Conservation (phyloP, 1,140 invertebrate species). For the Brachionus sp. region DNA sequence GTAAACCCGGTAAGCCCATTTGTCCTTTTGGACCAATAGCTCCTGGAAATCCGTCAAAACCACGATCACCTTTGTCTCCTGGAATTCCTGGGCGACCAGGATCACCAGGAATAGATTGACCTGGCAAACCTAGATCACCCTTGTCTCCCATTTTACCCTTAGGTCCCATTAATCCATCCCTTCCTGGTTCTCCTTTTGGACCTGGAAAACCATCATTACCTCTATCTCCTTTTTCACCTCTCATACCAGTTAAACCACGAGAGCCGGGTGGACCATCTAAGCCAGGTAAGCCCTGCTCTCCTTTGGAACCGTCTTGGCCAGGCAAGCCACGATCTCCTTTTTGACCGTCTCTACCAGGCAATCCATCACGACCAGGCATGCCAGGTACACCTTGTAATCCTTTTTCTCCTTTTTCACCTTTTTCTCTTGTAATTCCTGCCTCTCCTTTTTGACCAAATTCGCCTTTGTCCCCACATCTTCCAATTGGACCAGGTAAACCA, state of each 20-base stretch:
- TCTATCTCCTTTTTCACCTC: conserved; percentile 20
- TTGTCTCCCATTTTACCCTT: conserved; percentile 46
- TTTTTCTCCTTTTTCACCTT: conserved; percentile 42
- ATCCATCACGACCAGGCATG: conserved; percentile 61
- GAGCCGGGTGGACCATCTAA: conserved; percentile 13
- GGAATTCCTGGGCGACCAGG: background rate
- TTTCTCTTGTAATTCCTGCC: conserved; percentile 42
- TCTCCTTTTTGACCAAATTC: conserved; percentile 45
- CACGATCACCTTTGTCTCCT: conserved; percentile 44
- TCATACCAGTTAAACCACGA: background rate
- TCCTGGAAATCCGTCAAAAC: conserved; percentile 44
- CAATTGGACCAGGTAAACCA: conserved; percentile 62
- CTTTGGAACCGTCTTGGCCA: conserved; percentile 45
- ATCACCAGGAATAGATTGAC: conserved; percentile 26
- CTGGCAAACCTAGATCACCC: conserved; percentile 26
- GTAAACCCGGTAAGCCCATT: conserved; percentile 21
- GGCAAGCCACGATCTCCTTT: conserved; percentile 46
- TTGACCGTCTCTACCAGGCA: conserved; percentile 62
- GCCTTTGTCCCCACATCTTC: conserved; percentile 52
- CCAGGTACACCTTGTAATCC: conserved; percentile 52
- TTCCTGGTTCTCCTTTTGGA: conserved; percentile 23
- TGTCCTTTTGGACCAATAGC: conserved; percentile 27
- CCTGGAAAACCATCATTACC: conserved; percentile 47
- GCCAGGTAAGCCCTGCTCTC: conserved; percentile 41
- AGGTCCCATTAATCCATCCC: conserved; percentile 18